These are phyloP conservation scores for Lepidostoma basale DNA, from an alignment of 1,140 invertebrate genomes.

Conservation along the genomic window DNA sequence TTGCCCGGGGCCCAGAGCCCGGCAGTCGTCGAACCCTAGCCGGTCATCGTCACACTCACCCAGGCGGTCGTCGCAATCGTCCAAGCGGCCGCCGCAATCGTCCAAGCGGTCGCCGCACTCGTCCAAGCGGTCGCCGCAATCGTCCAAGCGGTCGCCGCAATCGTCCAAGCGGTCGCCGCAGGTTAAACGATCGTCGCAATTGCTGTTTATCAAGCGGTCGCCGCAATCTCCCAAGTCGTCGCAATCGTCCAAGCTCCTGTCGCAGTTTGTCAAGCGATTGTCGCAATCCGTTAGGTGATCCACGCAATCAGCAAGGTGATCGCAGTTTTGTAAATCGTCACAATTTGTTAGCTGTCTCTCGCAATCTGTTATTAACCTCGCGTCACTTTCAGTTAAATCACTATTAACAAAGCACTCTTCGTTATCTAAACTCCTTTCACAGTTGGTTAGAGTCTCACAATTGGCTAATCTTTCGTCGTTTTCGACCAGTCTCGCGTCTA, in stretches of 20 bases:
- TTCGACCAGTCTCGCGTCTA: slow-evolving; percentile 19
- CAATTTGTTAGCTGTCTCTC: slow-evolving; percentile 22
- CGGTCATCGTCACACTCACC: slow-evolving; percentile 18
- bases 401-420: slow-evolving; percentile 6
- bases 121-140: slow-evolving; percentile 7
- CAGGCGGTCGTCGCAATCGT: slow-evolving; percentile 28
- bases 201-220: slow-evolving; percentile 1
- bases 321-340: slow-evolving; percentile 12
- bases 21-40: slow-evolving; percentile 37
- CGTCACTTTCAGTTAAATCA: slow-evolving; percentile 18
- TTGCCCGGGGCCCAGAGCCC: slow-evolving; percentile 47
- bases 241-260: slow-evolving; percentile 19
- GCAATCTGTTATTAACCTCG: neutral
- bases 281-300: neutral
- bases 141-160: slow-evolving; percentile 5
- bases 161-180: slow-evolving; percentile 5
- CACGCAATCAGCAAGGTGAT: slow-evolving; percentile 20
- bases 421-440: slow-evolving; percentile 21
- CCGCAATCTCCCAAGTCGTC: slow-evolving; percentile 1
- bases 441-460: neutral
- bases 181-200: slow-evolving; percentile 5
- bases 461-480: slow-evolving; percentile 3
- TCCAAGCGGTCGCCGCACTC: slow-evolving; percentile 11
- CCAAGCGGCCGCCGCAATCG: slow-evolving; percentile 19
- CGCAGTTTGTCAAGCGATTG: slow-evolving; percentile 4